A percentile compares a stretch with the other conserved stretches of the same genome.
Conservation (phyloP, 1,140 invertebrate genomes). For the Drosophila persimilis region DNA sequence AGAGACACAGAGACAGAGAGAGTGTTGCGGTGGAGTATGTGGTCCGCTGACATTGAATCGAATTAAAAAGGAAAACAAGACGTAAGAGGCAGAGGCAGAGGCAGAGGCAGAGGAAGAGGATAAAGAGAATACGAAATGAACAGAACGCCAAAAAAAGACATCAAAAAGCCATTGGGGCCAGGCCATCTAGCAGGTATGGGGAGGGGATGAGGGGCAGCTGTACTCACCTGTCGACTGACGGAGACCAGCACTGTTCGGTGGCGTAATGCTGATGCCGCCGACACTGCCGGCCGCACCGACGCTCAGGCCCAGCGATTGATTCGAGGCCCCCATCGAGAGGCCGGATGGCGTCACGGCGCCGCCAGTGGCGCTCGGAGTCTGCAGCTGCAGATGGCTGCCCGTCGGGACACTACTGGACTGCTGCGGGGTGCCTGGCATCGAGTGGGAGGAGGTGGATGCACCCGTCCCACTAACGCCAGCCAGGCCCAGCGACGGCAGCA, state of each 20-base stretch:
- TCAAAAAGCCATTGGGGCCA: constrained; percentile 9
- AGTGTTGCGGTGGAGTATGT: not conserved
- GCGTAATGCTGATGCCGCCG: constrained; percentile 72
- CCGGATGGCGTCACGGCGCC: constrained; percentile 41
- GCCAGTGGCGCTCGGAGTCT: constrained; percentile 27
- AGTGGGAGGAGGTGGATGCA: constrained; percentile 50
- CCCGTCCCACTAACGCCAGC: not conserved
- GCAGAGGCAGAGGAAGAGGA: constrained; percentile 2
- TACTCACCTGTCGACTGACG: constrained; percentile 77
- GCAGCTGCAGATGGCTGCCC: constrained; percentile 60
- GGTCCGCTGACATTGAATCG: constrained; percentile 38
- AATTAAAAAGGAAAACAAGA: too few relatives aligned
- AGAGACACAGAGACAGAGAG: not conserved
- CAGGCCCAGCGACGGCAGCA: constrained; percentile 20
- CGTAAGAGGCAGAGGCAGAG: not conserved
- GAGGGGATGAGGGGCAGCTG: constrained; percentile 2
- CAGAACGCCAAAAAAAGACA: constrained; percentile 41
- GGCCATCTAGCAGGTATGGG: not conserved
- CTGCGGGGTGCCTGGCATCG: constrained; percentile 61
- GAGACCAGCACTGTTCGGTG: constrained; percentile 76
- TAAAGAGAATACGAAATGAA: constrained; percentile 24
- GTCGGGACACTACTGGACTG: constrained; percentile 75
- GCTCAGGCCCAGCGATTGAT: constrained; percentile 72
- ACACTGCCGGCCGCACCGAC: constrained; percentile 63
- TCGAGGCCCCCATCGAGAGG: constrained; percentile 68